Conservation (phyloP, 2,797 vertebrate species). For the Harpagifer antarcticus region DNA sequence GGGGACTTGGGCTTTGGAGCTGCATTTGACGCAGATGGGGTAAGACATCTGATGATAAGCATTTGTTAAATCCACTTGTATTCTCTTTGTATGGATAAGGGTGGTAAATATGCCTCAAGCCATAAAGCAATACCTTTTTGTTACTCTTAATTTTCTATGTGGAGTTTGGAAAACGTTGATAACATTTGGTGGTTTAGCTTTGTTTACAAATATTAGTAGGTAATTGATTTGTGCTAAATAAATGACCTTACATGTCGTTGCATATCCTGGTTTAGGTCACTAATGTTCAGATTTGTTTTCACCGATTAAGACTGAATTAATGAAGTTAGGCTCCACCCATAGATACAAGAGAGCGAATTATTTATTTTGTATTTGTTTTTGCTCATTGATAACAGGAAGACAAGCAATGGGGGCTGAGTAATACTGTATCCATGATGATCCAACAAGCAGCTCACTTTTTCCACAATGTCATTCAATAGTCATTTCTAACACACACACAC, state of each 20-base stretch:
- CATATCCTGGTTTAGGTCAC: not conserved
- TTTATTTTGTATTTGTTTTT: slow-evolving; percentile 44
- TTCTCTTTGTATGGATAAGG: not conserved
- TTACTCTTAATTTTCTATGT: not conserved
- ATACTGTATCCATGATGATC: slow-evolving; percentile 24
- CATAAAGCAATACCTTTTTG: not conserved
- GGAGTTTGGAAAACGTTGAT: not conserved
- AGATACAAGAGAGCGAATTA: slow-evolving; percentile 2
- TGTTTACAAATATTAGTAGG: not conserved
- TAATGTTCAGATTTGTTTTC: not conserved
- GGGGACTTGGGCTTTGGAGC: slow-evolving; percentile 98
- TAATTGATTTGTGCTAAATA: not conserved
- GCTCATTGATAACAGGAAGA: slow-evolving; percentile 33
- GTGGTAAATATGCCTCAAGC: not conserved
- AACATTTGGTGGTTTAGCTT: not conserved
- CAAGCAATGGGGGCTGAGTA: slow-evolving; percentile 17
- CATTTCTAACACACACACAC: slow-evolving; percentile 34
- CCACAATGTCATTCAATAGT: slow-evolving; percentile 58
- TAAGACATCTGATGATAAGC: slow-evolving; percentile 64
- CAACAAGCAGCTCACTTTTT: slow-evolving; percentile 60
- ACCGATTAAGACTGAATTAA: not conserved
- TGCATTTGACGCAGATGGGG: slow-evolving; percentile 99
- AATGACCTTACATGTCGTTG: not conserved
- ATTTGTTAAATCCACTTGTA: not conserved
- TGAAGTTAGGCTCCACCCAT: slow-evolving; percentile 17